Evolutionary conservation across 2,888 invertebrate genomes (phyloP).

Genomic region (Chalcis sispes): DNA sequence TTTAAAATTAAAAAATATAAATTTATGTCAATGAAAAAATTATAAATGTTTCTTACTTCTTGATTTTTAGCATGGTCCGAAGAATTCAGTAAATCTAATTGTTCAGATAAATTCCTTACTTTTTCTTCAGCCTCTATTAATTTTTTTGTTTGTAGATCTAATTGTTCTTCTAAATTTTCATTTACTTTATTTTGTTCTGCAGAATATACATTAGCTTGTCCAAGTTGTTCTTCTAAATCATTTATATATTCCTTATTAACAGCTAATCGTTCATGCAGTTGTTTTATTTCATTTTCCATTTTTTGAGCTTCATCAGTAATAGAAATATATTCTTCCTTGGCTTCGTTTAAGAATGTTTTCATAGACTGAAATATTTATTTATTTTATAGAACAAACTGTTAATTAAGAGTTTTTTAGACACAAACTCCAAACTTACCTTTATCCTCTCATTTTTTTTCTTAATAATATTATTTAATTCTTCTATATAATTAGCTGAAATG

Average conservation of each 20-base stretch:
- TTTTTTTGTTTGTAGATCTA: constrained; percentile 59
- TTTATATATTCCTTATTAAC: constrained; percentile 64
- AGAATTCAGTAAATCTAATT: background rate
- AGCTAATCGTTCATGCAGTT: constrained; percentile 62
- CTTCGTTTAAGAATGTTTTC: constrained; percentile 70
- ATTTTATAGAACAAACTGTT: constrained; percentile 7
- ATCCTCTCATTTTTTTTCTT: constrained; percentile 64
- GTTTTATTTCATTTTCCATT: constrained; percentile 62
- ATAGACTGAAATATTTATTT: constrained; percentile 62
- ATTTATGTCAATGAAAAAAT: background rate
- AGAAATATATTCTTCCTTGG: constrained; percentile 70
- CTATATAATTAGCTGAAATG: constrained; percentile 60
- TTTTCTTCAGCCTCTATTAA: constrained; percentile 38
- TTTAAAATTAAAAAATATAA: background rate
- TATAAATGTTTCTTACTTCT: constrained; percentile 20
- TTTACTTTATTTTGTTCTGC: constrained; percentile 63
- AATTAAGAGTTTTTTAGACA: background rate
- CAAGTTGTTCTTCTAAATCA: constrained; percentile 67
- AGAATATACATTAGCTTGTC: constrained; percentile 64
- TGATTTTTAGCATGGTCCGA: background rate
- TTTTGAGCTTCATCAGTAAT: constrained; percentile 62
- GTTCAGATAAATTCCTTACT: constrained; percentile 12
- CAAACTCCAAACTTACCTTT: constrained; percentile 61
- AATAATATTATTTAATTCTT: constrained; percentile 65
- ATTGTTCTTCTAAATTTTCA: constrained; percentile 66